Base-by-base conservation (phyloP, 1,140 invertebrate genomes). In the Batillaria attramentaria region DNA sequence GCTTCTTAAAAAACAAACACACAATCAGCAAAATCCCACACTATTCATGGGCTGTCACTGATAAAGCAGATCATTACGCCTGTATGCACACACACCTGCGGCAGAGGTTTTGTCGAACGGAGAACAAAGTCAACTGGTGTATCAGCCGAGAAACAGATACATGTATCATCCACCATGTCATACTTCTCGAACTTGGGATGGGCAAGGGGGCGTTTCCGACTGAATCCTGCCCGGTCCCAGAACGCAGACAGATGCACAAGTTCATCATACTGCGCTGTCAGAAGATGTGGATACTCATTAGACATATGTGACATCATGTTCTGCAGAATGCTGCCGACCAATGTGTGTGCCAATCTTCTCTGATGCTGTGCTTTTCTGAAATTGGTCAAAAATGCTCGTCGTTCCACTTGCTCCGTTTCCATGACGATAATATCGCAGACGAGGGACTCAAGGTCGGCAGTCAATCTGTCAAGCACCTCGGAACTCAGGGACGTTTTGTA, bases 261-360 rank as follows among this genome's bases (percentile, higher is more conserved):
- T 79, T 87, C 82, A 77, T 86, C 88, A 79, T 82, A 77, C 69
- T 84, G 84, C 46, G 74, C 65, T 4, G 81, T 81, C 41, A 72
- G 50, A 41, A 89, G 79, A 84, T 87, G 83, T 39, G 81, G 75
- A 68, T 69, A 77, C 16, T 80, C 37, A 35, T 62, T 78, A 16
- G 78, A 28, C 43, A 87, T 39, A 24, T 75, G 18, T 20, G 79
- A n/a, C 2, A 83, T 18, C 54, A 87, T 33, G 35, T 35, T 74
- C 8, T 69, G 43, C 5, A 82, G 46, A 13, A 86, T 78, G 33
- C 46, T 73, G 41, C 50, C 42, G 39, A 87, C 28, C 28, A 84
- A 2, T 37, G n/a, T 24, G 24, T 70, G 68, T 42, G 24, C 8
- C 57, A 65, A 13, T n/a, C 57, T 39, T 57, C 28, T 1, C n/a